A percentile compares a stretch with the other conserved stretches of the same genome.
Evolutionary conservation across 2,113 vertebrate species (phyloP).

Genomic region (Amphiprion percula): DNA sequence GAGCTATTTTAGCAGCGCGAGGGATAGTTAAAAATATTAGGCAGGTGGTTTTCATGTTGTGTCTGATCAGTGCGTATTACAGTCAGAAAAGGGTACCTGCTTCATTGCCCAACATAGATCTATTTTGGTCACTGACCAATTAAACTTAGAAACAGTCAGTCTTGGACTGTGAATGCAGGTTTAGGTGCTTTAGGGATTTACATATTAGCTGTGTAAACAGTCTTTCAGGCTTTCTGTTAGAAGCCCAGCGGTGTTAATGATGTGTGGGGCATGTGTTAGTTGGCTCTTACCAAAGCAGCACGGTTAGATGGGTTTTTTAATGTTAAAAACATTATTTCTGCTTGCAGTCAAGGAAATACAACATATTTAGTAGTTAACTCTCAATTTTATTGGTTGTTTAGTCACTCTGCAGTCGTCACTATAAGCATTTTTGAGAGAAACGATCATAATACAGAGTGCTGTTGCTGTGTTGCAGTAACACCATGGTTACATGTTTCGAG

Average conservation of each 20-base stretch:
- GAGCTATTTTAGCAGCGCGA: too few species aligned
- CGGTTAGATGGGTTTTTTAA: neutral
- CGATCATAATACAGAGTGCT: neutral
- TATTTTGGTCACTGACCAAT: constrained; percentile 57
- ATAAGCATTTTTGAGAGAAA: neutral
- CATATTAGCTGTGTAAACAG: constrained; percentile 50
- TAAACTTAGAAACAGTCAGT: constrained; percentile 36
- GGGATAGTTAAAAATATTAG: too few species aligned
- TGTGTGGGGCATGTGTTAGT: constrained; percentile 15
- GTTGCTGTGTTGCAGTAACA: neutral
- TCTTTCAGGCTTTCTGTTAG: constrained; percentile 47
- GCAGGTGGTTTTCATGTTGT: neutral
- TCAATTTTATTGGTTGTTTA: neutral
- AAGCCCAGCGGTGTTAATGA: constrained; percentile 50
- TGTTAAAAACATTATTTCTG: neutral
- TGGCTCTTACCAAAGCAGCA: neutral
- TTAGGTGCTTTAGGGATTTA: constrained; percentile 51
- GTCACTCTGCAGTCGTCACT: neutral
- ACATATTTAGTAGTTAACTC: constrained; percentile 14
- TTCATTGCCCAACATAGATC: constrained; percentile 26
- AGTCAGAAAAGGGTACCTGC: constrained; percentile 22
- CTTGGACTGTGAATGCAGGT: constrained; percentile 45
- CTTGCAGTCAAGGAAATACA: neutral
- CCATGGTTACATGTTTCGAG: neutral
- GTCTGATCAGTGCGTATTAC: neutral